phyloP scores from a whole-genome alignment of 2,888 invertebrate species.

The Acanthopleura granulata region DNA sequence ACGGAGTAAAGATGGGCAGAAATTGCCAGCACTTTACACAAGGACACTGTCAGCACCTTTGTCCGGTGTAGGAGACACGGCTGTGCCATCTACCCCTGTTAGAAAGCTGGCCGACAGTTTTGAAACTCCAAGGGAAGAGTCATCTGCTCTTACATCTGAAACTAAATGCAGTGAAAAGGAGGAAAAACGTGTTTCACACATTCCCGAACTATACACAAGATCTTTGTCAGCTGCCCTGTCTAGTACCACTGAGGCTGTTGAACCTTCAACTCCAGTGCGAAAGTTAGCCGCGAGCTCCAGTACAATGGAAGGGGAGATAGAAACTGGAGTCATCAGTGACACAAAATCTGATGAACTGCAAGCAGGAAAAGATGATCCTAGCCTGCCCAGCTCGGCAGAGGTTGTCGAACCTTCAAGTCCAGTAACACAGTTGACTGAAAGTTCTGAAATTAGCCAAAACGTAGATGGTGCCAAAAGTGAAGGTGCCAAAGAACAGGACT shows the following conservation, averaged over 20 bases:
- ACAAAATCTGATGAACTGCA: neutral
- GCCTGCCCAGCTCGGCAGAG: neutral
- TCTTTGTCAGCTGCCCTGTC: constrained; percentile 2
- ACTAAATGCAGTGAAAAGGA: too few relatives aligned
- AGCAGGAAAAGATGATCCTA: neutral
- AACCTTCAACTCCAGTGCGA: constrained; percentile 5
- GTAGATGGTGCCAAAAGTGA: neutral
- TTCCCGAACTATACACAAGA: neutral
- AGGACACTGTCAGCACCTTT: neutral
- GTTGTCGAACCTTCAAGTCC: neutral
- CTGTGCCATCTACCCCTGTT: neutral
- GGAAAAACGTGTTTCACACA: neutral
- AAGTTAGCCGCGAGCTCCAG: neutral
- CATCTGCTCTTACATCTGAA: too few relatives aligned
- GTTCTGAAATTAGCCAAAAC: neutral
- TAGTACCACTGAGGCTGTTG: neutral
- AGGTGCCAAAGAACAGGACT: neutral
- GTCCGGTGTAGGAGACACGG: neutral
- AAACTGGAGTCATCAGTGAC: neutral
- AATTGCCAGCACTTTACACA: neutral
- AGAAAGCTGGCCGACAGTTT: neutral
- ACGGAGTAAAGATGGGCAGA: neutral
- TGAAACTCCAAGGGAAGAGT: too few relatives aligned
- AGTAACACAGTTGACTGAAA: neutral
- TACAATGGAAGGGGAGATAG: too few relatives aligned